Base-by-base conservation (phyloP, 2,888 invertebrate genomes). In the Tachina fera region DNA sequence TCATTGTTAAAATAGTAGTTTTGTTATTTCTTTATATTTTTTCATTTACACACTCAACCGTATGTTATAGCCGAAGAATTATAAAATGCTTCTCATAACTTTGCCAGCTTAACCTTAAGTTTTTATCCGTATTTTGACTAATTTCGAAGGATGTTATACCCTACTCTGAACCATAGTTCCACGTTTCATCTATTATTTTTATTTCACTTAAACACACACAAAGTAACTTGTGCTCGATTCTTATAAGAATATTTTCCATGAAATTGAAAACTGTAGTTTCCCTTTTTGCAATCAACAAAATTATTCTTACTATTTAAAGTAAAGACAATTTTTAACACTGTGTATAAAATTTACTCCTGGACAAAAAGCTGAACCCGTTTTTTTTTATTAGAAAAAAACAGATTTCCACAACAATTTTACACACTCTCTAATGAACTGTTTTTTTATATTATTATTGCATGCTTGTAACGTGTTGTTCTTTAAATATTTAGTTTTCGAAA, bases 391-490 rank as follows among this genome's bases (percentile, higher is more conserved):
- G 39, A 58, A 45, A 47, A 31, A 31, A 31, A 31, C 31, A 3
- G 13, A 6, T 10, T 71, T 71, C 0, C 45, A 60, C 14, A 45
- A 31, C 31, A 72, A 72, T 41, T 67, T 67, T 16, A 31, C 14
- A 70, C 9, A n/a, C 41, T 16, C 70, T 41, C 43, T 58, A 60
- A 31, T 16, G 16, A 51, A 49, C 19, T 60, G 60, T 68, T 49
- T 31, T 31, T 31, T 31, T 31, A 4, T 31, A 22, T 67, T 76
- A 19, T 76, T 67, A 71, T 31, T 86, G 86, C 86, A 86, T 86
- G 86, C 83, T 83, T 86, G 86, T 80, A 72, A 86, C 68, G 79
- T 83, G 71, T 83, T 80, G 56, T 78, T 43, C 41, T 56, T 65
- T 43, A 19, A 43, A 43, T 53, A 60, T 13, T 41, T 53, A 49